These are phyloP conservation scores for Reticulitermes speratus DNA, from an alignment of 1,140 invertebrate species.

Conservation along the genomic window DNA sequence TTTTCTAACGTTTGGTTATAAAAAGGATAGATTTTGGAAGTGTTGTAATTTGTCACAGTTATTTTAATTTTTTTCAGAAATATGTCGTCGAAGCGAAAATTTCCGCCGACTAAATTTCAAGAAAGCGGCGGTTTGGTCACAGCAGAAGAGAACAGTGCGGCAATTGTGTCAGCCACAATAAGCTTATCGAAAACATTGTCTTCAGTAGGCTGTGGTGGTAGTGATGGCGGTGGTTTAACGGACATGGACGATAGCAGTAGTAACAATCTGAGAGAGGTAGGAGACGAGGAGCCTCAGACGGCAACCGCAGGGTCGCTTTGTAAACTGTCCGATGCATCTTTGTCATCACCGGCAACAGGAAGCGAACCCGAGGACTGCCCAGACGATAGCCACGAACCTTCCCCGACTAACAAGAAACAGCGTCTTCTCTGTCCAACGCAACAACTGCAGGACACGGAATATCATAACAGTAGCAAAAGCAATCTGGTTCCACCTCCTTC, in stretches of 20 bases:
- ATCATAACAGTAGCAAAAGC: constrained; percentile 7
- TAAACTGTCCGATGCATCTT: constrained; percentile 58
- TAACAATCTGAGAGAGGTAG: constrained; percentile 46
- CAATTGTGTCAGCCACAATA: background rate
- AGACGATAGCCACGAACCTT: constrained; percentile 51
- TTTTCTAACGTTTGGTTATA: no score
- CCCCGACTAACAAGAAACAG: constrained; percentile 45
- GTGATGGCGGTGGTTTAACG: constrained; percentile 46
- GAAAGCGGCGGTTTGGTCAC: constrained; percentile 65
- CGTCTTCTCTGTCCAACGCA: constrained; percentile 39
- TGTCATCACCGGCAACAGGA: constrained; percentile 52
- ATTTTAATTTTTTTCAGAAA: constrained; percentile 61
- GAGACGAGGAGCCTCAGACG: constrained; percentile 36
- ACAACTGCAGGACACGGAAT: constrained; percentile 19
- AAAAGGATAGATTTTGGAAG: no score
- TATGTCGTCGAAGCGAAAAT: constrained; percentile 93
- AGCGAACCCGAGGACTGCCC: constrained; percentile 48
- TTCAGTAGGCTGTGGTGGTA: constrained; percentile 41
- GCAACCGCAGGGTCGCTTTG: constrained; percentile 43
- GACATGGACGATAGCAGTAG: constrained; percentile 49
- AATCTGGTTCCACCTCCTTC: constrained; percentile 22
- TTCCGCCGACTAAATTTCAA: constrained; percentile 85
- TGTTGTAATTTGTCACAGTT: background rate
- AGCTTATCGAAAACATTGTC: background rate
- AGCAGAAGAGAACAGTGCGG: constrained; percentile 43